Percentiles rank a stretch among this genome's conserved stretches.
These are phyloP conservation scores for Dromiciops gliroides DNA, from an alignment of 2,113 vertebrate genomes.

Conservation along the genomic window DNA sequence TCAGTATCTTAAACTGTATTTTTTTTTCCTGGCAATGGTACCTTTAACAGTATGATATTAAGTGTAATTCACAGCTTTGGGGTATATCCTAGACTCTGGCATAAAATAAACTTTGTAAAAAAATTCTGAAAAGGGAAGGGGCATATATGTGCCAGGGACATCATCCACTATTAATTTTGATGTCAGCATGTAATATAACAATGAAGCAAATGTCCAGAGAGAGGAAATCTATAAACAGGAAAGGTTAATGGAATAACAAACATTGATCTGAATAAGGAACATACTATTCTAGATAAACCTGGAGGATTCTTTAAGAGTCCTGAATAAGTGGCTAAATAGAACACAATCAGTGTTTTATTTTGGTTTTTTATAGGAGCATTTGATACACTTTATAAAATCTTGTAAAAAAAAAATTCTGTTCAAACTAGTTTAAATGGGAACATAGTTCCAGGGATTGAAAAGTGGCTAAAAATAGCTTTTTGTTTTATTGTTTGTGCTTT, in stretches of 20 bases:
- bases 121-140: conserved; percentile 36
- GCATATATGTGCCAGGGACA: neutral
- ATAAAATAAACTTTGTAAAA: neutral
- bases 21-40: conserved; percentile 17
- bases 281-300: neutral
- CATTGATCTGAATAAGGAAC: neutral
- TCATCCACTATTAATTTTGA: conserved; percentile 5
- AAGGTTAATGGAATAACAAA: neutral
- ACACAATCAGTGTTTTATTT: neutral
- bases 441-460: neutral
- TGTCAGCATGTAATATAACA: neutral
- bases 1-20: conserved; percentile 20
- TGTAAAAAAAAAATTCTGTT: neutral
- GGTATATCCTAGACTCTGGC: neutral
- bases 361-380: neutral
- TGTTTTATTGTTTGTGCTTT: conserved; percentile 4
- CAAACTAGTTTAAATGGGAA: neutral
- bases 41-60: conserved; percentile 33
- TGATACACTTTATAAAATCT: neutral
- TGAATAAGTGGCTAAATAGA: neutral
- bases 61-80: conserved; percentile 20
- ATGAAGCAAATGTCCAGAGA: neutral
- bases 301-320: conserved; percentile 8
- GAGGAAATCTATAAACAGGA: neutral
- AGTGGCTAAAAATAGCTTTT: neutral